These are phyloP conservation scores for Coptodon bakossiorum DNA, from an alignment of 2,113 vertebrate species.

Conservation along the genomic window DNA sequence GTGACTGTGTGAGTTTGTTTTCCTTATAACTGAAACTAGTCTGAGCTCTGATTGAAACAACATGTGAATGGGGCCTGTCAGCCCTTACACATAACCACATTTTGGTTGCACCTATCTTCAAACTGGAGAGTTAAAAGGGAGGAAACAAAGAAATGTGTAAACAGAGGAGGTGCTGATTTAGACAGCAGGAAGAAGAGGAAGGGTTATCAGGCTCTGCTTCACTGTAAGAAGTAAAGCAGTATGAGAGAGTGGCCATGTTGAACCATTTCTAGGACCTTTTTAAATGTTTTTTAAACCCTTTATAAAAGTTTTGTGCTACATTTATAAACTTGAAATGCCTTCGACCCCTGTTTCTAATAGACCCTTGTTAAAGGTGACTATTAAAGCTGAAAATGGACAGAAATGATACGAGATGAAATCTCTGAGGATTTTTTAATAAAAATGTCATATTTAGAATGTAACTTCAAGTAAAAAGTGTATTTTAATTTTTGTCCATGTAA, in stretches of 20 bases:
- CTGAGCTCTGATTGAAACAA: background rate
- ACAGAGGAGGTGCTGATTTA: background rate
- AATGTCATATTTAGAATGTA: background rate
- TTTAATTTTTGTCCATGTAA: accelerated
- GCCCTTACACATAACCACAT: background rate
- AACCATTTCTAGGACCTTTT: background rate
- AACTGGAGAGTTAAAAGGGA: background rate
- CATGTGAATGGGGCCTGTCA: background rate
- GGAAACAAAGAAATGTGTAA: background rate
- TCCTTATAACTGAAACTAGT: background rate
- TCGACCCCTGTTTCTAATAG: accelerated
- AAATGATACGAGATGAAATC: accelerated
- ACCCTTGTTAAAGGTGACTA: accelerated
- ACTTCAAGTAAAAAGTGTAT: background rate
- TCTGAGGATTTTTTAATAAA: background rate
- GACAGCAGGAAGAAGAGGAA: background rate
- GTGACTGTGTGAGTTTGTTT: background rate
- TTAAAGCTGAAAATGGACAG: background rate
- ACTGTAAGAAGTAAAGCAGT: background rate
- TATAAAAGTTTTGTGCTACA: background rate
- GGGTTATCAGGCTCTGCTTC: too few relatives aligned
- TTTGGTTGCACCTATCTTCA: background rate
- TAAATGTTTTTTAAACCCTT: background rate
- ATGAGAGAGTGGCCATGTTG: background rate
- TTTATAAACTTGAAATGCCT: background rate